Conservation (phyloP, 2,888 invertebrate genomes). For the Ochropleura plecta region DNA sequence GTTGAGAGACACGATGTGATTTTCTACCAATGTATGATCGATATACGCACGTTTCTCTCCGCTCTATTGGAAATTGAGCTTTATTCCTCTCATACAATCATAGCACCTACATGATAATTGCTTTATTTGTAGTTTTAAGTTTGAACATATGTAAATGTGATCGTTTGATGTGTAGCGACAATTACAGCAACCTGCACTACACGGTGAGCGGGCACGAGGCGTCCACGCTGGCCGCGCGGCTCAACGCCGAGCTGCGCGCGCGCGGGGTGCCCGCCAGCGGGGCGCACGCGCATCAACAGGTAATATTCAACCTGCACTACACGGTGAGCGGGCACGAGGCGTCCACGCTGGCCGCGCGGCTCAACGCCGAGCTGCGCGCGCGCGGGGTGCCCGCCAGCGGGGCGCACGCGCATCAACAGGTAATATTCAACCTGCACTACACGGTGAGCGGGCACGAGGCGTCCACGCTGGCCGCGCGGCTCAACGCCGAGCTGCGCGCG, state of each 20-base stretch:
- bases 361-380: constrained; percentile 91
- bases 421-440: too few species aligned
- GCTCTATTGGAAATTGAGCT: background rate
- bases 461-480: constrained; percentile 93
- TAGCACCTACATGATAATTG: constrained; percentile 9
- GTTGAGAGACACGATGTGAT: background rate
- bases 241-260: constrained; percentile 91
- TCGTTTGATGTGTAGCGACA: constrained; percentile 41
- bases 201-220: constrained; percentile 96
- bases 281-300: too few species aligned
- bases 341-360: constrained; percentile 93
- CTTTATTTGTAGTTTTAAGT: background rate
- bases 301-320: too few species aligned
- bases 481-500: constrained; percentile 91
- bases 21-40: background rate
- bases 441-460: constrained; percentile 96
- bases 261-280: constrained; percentile 72
- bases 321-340: constrained; percentile 96
- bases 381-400: constrained; percentile 72
- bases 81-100: background rate
- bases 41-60: background rate
- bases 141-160: constrained; percentile 10
- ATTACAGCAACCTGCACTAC: constrained; percentile 90
- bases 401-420: too few species aligned
- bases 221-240: constrained; percentile 93